phyloP scores from a whole-genome alignment of 2,797 vertebrate species.

The Pseudochirops corinnae region DNA sequence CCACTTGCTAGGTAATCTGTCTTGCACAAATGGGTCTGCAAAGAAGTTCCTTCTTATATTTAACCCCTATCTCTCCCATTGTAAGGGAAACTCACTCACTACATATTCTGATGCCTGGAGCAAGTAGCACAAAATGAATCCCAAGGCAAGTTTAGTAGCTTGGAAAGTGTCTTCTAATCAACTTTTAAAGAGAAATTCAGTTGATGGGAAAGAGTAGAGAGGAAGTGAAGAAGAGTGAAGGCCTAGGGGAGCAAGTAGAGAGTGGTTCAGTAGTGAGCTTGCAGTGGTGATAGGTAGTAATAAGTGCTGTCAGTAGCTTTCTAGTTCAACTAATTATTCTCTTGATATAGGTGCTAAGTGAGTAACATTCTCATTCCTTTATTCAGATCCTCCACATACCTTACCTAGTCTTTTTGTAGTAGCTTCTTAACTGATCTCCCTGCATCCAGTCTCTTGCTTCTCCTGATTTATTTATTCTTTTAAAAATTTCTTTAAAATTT shows the following conservation, averaged over 20 bases:
- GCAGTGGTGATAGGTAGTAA: no score
- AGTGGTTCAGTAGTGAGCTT: neutral
- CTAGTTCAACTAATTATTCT: neutral
- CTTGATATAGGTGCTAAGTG: neutral
- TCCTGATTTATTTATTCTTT: neutral
- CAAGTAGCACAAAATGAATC: neutral
- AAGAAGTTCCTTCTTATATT: constrained; percentile 16
- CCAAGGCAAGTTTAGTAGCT: neutral
- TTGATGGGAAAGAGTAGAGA: neutral
- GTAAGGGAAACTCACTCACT: constrained; percentile 29
- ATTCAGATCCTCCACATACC: neutral
- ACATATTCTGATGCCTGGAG: neutral
- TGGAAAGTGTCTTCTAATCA: neutral
- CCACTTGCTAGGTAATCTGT: constrained; percentile 36
- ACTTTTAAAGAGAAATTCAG: neutral
- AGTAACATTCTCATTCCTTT: neutral
- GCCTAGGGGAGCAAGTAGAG: neutral
- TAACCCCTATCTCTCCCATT: neutral
- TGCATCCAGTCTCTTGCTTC: neutral
- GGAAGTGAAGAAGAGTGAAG: neutral
- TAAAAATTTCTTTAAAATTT: neutral
- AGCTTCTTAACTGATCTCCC: neutral
- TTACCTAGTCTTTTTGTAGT: neutral
- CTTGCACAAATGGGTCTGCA: neutral
- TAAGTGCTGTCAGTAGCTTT: neutral